Conservation (phyloP, 2,888 invertebrate species). For the Melitaea athalia region DNA sequence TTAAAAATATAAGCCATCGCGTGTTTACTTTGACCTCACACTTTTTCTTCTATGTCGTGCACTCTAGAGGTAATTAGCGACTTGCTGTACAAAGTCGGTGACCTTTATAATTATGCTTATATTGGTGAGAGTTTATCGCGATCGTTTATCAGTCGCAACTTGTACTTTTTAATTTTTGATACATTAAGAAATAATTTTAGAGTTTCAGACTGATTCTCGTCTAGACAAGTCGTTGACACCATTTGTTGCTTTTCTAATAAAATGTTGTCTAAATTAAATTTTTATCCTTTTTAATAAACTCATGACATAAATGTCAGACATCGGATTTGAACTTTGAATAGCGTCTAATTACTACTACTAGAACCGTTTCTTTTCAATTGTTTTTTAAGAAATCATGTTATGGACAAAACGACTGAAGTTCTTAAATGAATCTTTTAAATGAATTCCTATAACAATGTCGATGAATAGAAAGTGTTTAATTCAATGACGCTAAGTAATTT, state of each 20-base stretch:
- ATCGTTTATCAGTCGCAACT: too few relatives aligned
- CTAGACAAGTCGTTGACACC: background rate
- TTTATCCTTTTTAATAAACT: slow-evolving; percentile 2
- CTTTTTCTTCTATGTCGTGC: too few relatives aligned
- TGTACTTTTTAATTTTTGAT: too few relatives aligned
- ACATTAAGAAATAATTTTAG: background rate
- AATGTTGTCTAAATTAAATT: slow-evolving; percentile 16
- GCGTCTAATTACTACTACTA: slow-evolving; percentile 18
- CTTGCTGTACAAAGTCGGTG: too few relatives aligned
- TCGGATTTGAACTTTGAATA: slow-evolving; percentile 20
- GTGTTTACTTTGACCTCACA: too few relatives aligned
- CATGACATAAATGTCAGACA: slow-evolving; percentile 13
- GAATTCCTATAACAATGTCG: too few relatives aligned
- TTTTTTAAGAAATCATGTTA: slow-evolving; percentile 13
- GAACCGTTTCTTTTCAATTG: slow-evolving; percentile 8
- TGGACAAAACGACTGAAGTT: slow-evolving; percentile 2
- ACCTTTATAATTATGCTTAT: too few relatives aligned
- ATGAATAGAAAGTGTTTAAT: too few relatives aligned
- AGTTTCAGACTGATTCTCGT: background rate
- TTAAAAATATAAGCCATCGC: too few relatives aligned
- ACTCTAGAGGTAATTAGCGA: too few relatives aligned
- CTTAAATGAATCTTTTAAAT: background rate
- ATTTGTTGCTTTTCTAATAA: background rate
- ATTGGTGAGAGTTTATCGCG: too few relatives aligned
- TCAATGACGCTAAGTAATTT: too few relatives aligned